Conservation (phyloP, 2,888 invertebrate genomes). For the Nephrotoma flavescens region DNA sequence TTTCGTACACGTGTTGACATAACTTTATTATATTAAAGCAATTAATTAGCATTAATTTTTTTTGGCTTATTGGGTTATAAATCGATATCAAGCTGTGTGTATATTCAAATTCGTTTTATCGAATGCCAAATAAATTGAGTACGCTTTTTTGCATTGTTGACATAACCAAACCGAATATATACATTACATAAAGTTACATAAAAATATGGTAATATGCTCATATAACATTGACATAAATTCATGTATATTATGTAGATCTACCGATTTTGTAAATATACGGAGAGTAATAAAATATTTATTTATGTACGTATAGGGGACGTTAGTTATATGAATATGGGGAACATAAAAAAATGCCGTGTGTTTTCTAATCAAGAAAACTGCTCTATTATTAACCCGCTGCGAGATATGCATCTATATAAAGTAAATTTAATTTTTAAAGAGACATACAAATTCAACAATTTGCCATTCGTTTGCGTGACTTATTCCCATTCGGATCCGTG, state of each 20-base stretch:
- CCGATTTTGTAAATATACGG: neutral
- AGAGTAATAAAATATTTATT: neutral
- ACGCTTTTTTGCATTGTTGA: neutral
- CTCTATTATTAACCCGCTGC: neutral
- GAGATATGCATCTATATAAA: neutral
- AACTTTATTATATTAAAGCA: too few species aligned
- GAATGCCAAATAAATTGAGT: too few species aligned
- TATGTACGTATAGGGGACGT: neutral
- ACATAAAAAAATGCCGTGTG: neutral
- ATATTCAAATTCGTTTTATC: neutral
- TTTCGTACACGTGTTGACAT: neutral
- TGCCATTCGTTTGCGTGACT: neutral
- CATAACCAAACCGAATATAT: neutral
- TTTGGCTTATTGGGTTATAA: neutral
- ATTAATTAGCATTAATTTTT: neutral
- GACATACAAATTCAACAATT: neutral
- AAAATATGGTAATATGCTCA: neutral
- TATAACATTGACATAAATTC: neutral
- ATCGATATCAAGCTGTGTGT: neutral
- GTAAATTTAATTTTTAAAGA: neutral
- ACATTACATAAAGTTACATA: neutral
- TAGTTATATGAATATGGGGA: neutral
- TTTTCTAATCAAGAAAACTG: neutral
- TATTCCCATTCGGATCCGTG: neutral
- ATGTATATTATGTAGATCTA: neutral